Evolutionary conservation across 2,797 vertebrate genomes (phyloP).

Genomic region (Coccyzus lansbergi): DNA sequence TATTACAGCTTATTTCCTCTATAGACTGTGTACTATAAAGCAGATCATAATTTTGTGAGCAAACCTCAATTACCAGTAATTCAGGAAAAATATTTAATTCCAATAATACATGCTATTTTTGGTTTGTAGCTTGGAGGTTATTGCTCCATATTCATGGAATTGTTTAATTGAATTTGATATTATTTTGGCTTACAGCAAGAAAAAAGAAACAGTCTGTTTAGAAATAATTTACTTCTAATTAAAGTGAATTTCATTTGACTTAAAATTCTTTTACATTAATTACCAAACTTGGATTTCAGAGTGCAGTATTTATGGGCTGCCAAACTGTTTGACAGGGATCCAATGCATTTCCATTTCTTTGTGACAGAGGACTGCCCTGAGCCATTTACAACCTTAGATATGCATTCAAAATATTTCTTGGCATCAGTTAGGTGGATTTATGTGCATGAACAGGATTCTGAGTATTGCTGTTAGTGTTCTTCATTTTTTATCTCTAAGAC

Average conservation of each 20-base stretch:
- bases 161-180: constrained; percentile 6
- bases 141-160: neutral
- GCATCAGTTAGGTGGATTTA: neutral
- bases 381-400: constrained; percentile 34
- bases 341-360: constrained; percentile 17
- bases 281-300: constrained; percentile 33
- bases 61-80: neutral
- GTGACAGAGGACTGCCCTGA: neutral
- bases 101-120: neutral
- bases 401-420: constrained; percentile 5
- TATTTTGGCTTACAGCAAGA: neutral
- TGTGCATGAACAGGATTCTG: neutral
- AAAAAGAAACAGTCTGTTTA: neutral
- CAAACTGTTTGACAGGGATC: constrained; percentile 12
- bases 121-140: neutral
- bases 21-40: neutral
- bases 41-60: neutral
- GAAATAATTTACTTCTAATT: constrained; percentile 28
- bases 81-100: neutral
- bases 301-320: neutral
- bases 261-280: constrained; percentile 28
- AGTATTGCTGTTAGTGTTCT: neutral
- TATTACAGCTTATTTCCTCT: neutral
- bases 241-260: constrained; percentile 16
- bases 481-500: neutral